phyloP scores from a whole-genome alignment of 2,797 vertebrate genomes.

The Tokudaia muenninki region DNA sequence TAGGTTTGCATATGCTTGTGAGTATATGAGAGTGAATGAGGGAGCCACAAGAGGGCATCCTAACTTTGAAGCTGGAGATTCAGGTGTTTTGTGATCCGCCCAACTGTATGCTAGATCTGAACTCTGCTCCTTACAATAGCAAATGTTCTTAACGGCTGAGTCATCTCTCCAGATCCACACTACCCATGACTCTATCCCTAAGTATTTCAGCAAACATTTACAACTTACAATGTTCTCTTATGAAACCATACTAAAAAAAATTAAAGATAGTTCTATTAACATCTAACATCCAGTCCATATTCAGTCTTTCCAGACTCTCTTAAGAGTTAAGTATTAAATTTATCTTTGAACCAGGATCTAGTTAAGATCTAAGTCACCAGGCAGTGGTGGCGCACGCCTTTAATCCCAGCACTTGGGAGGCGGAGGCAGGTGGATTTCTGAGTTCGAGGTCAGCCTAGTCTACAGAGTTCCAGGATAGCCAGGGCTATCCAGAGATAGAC shows the following conservation, averaged over 20 bases:
- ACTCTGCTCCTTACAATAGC: neutral
- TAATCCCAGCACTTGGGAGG: too few relatives aligned
- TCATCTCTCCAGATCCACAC: neutral
- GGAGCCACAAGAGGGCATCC: neutral
- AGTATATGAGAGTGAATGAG: neutral
- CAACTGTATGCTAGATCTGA: neutral
- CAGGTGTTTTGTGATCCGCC: neutral
- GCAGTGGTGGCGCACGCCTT: too few relatives aligned
- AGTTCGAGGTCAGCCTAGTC: too few relatives aligned
- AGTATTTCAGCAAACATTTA: constrained; percentile 26
- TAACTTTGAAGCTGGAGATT: neutral
- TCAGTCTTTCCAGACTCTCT: constrained; percentile 15
- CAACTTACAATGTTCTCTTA: neutral
- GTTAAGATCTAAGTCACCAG: neutral
- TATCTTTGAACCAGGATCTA: constrained; percentile 16
- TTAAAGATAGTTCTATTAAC: neutral
- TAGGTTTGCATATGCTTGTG: neutral
- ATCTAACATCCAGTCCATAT: constrained; percentile 30
- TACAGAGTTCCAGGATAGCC: too few relatives aligned
- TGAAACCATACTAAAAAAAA: constrained; percentile 55
- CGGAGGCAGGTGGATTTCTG: too few relatives aligned
- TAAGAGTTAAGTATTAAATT: constrained; percentile 1
- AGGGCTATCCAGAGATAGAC: too few relatives aligned
- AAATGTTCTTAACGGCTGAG: neutral
- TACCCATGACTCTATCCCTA: neutral